phyloP scores from a whole-genome alignment of 2,113 vertebrate species.

The Microtus ochrogaster region DNA sequence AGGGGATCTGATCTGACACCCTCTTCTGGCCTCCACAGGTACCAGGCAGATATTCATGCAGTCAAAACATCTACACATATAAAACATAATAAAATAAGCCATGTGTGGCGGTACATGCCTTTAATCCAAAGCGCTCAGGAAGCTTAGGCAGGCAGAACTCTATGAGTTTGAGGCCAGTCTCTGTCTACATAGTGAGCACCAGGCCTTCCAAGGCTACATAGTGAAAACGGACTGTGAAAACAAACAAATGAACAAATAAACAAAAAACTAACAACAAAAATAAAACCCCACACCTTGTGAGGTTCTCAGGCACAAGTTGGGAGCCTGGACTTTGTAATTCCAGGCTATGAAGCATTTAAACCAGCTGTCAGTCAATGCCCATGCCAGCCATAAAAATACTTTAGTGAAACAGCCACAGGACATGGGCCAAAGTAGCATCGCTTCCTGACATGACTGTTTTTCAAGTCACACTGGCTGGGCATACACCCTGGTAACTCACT shows the following conservation, averaged over 20 bases:
- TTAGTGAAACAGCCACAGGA: background rate
- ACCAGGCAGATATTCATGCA: background rate
- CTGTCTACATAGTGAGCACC: background rate
- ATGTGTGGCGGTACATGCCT: background rate
- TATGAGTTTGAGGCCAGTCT: background rate
- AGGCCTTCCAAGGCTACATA: background rate
- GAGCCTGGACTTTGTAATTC: background rate
- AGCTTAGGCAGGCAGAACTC: background rate
- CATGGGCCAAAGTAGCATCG: background rate
- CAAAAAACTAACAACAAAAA: background rate
- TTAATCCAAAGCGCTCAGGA: background rate
- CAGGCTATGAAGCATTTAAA: constrained; percentile 18
- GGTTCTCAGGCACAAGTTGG: background rate
- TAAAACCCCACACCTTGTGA: background rate
- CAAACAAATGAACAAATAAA: background rate
- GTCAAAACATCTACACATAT: background rate
- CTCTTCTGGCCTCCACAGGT: background rate
- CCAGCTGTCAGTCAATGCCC: constrained; percentile 6
- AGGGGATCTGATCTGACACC: background rate
- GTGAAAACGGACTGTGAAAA: background rate
- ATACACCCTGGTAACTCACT: background rate
- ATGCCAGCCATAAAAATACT: background rate
- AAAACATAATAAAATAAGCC: background rate
- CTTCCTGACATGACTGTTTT: background rate
- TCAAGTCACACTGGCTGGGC: background rate